Evolutionary conservation across 1,140 invertebrate genomes (phyloP).

Genomic region (Calliphora vicina): DNA sequence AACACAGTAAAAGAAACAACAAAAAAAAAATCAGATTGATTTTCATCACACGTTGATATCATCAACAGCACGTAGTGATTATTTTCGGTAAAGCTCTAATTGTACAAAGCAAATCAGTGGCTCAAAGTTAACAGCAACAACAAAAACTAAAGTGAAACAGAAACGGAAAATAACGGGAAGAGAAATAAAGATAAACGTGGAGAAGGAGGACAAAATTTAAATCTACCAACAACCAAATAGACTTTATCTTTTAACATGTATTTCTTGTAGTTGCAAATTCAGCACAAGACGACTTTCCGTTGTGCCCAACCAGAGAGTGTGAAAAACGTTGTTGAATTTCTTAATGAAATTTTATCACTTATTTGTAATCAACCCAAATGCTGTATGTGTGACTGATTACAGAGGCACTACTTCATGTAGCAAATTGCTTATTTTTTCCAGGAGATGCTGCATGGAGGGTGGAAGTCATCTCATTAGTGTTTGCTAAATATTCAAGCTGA

Average conservation of each 20-base stretch:
- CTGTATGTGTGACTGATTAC: neutral
- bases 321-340: constrained; percentile 22
- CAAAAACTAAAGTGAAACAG: neutral
- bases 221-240: neutral
- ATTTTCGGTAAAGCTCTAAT: constrained; percentile 27
- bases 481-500: neutral
- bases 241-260: neutral
- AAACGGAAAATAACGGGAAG: neutral
- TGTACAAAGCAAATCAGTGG: constrained; percentile 31
- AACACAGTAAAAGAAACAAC: too few relatives aligned
- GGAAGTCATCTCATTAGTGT: neutral
- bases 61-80: constrained; percentile 33
- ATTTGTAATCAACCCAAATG: neutral
- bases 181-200: neutral
- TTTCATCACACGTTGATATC: constrained; percentile 33
- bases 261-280: neutral
- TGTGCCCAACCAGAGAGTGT: constrained; percentile 7
- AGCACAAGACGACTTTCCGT: neutral
- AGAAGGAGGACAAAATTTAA: neutral
- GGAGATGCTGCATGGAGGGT: neutral
- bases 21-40: constrained; percentile 25
- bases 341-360: constrained; percentile 29
- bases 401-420: neutral
- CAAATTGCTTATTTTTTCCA: too few relatives aligned
- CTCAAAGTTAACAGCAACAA: constrained; percentile 22